phyloP scores from a whole-genome alignment of 2,797 vertebrate genomes.

The Botia kubotai region DNA sequence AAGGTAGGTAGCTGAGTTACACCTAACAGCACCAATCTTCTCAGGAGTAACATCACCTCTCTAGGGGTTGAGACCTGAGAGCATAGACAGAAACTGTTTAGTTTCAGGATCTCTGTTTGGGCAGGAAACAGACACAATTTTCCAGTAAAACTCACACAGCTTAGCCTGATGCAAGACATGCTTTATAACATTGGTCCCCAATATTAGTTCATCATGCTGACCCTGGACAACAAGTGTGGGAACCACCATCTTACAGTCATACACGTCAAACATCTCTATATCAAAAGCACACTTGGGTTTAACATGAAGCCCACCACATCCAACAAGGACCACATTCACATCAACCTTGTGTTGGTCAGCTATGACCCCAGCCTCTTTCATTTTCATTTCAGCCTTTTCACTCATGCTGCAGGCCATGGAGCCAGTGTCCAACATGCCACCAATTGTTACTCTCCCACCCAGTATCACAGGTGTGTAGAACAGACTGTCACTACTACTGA shows the following conservation, averaged over 20 bases:
- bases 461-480: too few species aligned
- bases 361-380: conserved; percentile 15
- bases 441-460: neutral
- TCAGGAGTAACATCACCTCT: conserved; percentile 17
- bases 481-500: too few species aligned
- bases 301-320: conserved; percentile 34
- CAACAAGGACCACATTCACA: conserved; percentile 27
- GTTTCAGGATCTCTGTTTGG: conserved; percentile 8
- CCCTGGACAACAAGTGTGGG: conserved; percentile 35
- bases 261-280: conserved; percentile 33
- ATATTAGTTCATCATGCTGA: conserved; percentile 29
- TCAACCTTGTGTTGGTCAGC: neutral
- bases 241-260: conserved; percentile 37
- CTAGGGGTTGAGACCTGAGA: conserved; percentile 48
- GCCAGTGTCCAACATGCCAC: conserved; percentile 43
- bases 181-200: conserved; percentile 41
- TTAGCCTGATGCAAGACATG: conserved; percentile 23
- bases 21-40: neutral
- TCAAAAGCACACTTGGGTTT: conserved; percentile 6
- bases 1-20: neutral
- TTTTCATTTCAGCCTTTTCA: conserved; percentile 4
- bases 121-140: conserved; percentile 8
- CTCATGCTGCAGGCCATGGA: conserved; percentile 41
- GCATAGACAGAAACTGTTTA: conserved; percentile 48
- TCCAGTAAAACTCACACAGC: conserved; percentile 37